Conservation (phyloP, 2,888 invertebrate species). For the Tethea ocularis region DNA sequence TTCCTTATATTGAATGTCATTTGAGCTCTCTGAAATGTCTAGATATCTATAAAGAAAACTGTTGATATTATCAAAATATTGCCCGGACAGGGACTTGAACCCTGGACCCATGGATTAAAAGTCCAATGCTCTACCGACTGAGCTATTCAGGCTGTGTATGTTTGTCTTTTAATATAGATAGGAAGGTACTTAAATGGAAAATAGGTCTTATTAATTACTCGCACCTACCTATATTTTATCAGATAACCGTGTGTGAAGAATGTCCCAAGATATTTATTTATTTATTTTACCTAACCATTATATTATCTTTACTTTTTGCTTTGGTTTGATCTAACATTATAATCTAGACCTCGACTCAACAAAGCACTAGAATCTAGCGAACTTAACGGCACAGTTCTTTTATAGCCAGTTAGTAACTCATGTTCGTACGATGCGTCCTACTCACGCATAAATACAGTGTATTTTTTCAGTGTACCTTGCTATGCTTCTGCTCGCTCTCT, state of each 20-base stretch:
- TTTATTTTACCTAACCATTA: background rate
- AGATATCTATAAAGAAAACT: no score
- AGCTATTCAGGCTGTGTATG: constrained; percentile 77
- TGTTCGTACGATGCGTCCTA: background rate
- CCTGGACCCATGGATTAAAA: constrained; percentile 84
- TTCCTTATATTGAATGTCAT: no score
- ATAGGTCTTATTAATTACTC: no score
- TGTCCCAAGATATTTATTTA: no score
- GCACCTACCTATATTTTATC: no score
- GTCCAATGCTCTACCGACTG: constrained; percentile 85
- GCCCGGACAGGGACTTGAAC: constrained; percentile 85
- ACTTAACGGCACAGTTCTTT: background rate
- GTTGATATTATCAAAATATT: constrained; percentile 36
- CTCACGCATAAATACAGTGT: background rate
- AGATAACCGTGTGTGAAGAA: no score
- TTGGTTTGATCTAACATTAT: background rate
- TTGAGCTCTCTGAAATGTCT: no score
- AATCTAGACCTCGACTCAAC: background rate
- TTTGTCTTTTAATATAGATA: background rate
- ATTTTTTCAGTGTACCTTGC: no score
- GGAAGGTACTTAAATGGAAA: background rate
- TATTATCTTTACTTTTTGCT: background rate
- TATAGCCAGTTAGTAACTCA: background rate
- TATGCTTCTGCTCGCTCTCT: no score
- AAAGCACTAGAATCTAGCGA: background rate